Evolutionary conservation across 1,140 invertebrate species (phyloP).

Genomic region (Paracyclopina nana): DNA sequence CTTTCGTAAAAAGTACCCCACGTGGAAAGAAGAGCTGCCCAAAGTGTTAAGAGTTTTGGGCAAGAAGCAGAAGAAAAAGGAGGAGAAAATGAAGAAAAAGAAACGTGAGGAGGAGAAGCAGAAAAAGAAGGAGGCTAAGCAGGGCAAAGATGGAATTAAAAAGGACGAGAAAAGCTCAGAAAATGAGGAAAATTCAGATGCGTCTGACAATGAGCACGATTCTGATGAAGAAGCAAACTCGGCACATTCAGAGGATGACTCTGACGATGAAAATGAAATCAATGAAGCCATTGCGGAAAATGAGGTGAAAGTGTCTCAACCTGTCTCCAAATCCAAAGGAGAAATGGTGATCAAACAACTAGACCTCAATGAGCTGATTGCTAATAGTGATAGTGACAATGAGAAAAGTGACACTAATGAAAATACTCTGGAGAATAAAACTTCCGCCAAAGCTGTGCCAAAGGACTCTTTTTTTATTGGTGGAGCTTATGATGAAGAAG

Average conservation of each 20-base stretch:
- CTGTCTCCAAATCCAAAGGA: not conserved
- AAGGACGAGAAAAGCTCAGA: not conserved
- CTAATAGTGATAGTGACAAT: not conserved
- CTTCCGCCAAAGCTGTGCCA: not conserved
- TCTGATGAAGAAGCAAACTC: not conserved
- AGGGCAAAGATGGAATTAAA: not conserved
- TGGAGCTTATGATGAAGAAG: not conserved
- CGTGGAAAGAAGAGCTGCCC: not conserved
- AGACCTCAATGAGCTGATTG: not conserved
- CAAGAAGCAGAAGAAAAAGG: not conserved
- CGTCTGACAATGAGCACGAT: not conserved
- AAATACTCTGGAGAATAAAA: not conserved
- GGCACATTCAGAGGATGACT: not conserved
- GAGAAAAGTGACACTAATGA: not conserved
- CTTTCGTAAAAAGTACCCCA: slow-evolving; percentile 3
- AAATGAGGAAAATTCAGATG: not conserved
- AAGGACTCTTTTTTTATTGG: not conserved
- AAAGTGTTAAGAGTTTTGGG: not conserved
- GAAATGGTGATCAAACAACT: not conserved
- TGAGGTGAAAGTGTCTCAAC: not conserved
- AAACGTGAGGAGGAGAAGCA: not conserved
- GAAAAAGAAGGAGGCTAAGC: not conserved
- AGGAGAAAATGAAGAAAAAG: not conserved
- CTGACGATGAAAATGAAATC: not conserved
- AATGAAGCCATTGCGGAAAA: not conserved